phyloP scores from a whole-genome alignment of 2,113 vertebrate genomes.

The Pampusana beccarii region DNA sequence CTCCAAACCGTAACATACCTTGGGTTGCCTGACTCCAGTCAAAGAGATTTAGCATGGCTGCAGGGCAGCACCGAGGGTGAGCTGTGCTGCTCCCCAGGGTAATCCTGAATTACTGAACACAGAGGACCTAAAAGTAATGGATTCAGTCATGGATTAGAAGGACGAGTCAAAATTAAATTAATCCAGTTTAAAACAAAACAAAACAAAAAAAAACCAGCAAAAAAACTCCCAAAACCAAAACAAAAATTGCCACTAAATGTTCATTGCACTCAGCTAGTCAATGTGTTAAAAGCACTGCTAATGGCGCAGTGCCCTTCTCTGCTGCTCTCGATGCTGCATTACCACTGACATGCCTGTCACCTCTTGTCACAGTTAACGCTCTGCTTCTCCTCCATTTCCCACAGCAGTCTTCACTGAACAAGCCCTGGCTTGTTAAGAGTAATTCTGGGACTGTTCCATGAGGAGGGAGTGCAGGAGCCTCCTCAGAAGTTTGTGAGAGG shows the following conservation, averaged over 20 bases:
- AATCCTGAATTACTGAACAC: not conserved
- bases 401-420: not conserved
- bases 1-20: fast-evolving
- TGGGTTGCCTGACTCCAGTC: not conserved
- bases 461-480: not conserved
- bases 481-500: not conserved
- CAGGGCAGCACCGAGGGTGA: not conserved
- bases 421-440: not conserved
- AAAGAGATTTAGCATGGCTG: not conserved
- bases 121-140: not conserved
- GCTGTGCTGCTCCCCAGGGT: not conserved
- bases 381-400: not conserved
- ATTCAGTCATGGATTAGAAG: not conserved
- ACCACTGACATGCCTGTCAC: not conserved
- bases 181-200: not conserved
- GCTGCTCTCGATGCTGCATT: not conserved
- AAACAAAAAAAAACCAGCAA: too few relatives aligned
- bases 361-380: not conserved
- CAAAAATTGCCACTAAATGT: not conserved
- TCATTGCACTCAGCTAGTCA: not conserved
- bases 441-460: not conserved
- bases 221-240: too few relatives aligned
- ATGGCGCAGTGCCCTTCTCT: not conserved
- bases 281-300: not conserved
- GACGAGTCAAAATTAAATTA: not conserved